Percentiles rank a stretch among this genome's conserved stretches.
Evolutionary conservation across 1,140 invertebrate genomes (phyloP).

Genomic region (Pseudomyrmex flavicornis): DNA sequence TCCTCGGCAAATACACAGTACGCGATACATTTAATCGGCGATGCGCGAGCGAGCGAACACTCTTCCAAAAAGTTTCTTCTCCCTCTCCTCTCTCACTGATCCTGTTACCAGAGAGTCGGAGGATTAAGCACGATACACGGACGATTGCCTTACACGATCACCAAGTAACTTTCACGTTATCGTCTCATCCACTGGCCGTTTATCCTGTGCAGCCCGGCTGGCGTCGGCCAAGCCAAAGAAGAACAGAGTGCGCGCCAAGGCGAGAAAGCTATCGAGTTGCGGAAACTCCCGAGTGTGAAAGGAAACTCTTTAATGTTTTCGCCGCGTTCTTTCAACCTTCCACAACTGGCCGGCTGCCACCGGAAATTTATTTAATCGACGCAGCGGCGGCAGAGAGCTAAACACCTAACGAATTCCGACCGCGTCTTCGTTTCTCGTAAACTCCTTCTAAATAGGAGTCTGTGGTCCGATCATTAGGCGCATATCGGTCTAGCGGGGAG

Average conservation of each 20-base stretch:
- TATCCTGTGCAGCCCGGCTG: slow-evolving; percentile 33
- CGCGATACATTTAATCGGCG: slow-evolving; percentile 42
- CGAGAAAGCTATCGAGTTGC: slow-evolving; percentile 58
- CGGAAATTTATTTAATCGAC: slow-evolving; percentile 49
- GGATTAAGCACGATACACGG: slow-evolving; percentile 59
- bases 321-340: slow-evolving; percentile 27
- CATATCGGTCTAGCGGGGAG: not conserved
- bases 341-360: not conserved
- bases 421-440: not conserved
- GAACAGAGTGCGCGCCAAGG: slow-evolving; percentile 46
- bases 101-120: slow-evolving; percentile 50
- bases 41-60: not conserved
- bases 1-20: slow-evolving; percentile 18
- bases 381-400: not conserved
- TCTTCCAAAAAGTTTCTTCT: slow-evolving; percentile 55
- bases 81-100: slow-evolving; percentile 17
- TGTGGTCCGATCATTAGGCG: slow-evolving; percentile 1
- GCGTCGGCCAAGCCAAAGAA: slow-evolving; percentile 31
- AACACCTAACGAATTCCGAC: slow-evolving; percentile 22
- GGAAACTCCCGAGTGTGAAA: slow-evolving; percentile 58
- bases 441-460: not conserved
- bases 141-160: slow-evolving; percentile 47
- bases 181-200: slow-evolving; percentile 62
- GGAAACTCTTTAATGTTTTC: slow-evolving; percentile 59
- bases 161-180: slow-evolving; percentile 61